Percentiles rank a stretch among this genome's conserved stretches.
Evolutionary conservation across 2,797 vertebrate genomes (phyloP).

Genomic region (Protonibea diacanthus): DNA sequence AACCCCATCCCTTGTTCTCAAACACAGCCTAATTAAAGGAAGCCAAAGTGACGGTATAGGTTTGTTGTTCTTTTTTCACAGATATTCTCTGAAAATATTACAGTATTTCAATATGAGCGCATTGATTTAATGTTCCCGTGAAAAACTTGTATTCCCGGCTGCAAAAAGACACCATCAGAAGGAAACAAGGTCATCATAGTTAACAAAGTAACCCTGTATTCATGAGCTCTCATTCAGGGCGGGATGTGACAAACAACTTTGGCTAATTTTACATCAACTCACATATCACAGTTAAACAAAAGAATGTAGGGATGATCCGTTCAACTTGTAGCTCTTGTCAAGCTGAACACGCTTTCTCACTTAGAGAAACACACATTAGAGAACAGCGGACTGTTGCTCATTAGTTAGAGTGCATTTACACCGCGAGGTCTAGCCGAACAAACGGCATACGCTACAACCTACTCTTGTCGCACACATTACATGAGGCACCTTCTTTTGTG

Average conservation of each 20-base stretch:
- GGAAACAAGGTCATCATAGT: background rate
- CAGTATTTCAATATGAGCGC: background rate
- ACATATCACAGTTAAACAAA: background rate
- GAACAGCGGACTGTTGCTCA: slow-evolving; percentile 34
- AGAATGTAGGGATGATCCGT: background rate
- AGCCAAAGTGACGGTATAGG: background rate
- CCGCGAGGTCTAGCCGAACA: background rate
- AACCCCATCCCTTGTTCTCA: background rate
- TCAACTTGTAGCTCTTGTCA: background rate
- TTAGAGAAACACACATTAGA: slow-evolving; percentile 25
- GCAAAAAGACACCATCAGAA: background rate
- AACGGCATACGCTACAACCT: slow-evolving; percentile 5
- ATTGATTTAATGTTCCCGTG: background rate
- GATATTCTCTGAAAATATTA: background rate
- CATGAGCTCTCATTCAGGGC: background rate
- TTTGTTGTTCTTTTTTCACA: background rate
- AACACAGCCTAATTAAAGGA: background rate
- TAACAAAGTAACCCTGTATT: background rate
- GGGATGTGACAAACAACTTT: background rate
- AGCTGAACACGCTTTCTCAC: slow-evolving; percentile 33
- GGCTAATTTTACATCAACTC: background rate
- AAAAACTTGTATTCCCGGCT: background rate
- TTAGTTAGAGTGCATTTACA: slow-evolving; percentile 52
- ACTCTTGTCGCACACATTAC: slow-evolving; percentile 38
- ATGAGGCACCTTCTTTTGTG: slow-evolving; percentile 12